Evolutionary conservation across 2,113 vertebrate genomes (phyloP), one percentile per base, ranked within the genome.

Genomic region (Erinaceus europaeus): DNA sequence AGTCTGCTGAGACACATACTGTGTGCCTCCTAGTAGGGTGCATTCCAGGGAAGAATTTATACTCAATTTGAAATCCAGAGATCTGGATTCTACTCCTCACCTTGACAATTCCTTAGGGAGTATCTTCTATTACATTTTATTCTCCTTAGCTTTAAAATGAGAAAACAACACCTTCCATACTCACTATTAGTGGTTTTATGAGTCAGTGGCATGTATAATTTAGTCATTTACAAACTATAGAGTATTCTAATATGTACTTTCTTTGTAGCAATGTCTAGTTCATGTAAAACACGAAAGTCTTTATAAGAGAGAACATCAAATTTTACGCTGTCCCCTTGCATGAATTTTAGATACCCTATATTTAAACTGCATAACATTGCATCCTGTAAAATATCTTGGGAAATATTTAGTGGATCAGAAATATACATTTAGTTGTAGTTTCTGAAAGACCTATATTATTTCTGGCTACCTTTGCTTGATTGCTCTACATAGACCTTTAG

Each of bases 131-230:
- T 64, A 34, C 20, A 11, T 68, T 86, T 93, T 34, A 20, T 21
- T 61, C 55, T 69, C 12, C 21, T 88, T 82, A 90, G 64, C 8
- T 88, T 11, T 81, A 40, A 88, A 81, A 48, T 75, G 50, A 40
- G 21, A 42, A 72, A 62, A n/a, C 18, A 34, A 5, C 65, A 40
- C 6, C 36, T 79, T 92, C 23, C 29, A 2, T 74, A 52, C 10
- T 82, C 6, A 44, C 12, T 32, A 48, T 59, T 38, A 34, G 23
- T 1, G 7, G 55, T 61, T 80, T 73, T 57, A 25, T 27, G 17
- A 61, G 15, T 1, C 21, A 78, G 5, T 32, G 25, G 76, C 27
- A 92, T 59, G 73, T 73, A 9, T 42, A 36, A 21, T 72, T 73
- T n/a, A 65, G 77, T 71, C 20, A 55, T 72, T 40, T 91, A 29